phyloP scores from a whole-genome alignment of 2,113 vertebrate species.

The Corvus moneduloides region DNA sequence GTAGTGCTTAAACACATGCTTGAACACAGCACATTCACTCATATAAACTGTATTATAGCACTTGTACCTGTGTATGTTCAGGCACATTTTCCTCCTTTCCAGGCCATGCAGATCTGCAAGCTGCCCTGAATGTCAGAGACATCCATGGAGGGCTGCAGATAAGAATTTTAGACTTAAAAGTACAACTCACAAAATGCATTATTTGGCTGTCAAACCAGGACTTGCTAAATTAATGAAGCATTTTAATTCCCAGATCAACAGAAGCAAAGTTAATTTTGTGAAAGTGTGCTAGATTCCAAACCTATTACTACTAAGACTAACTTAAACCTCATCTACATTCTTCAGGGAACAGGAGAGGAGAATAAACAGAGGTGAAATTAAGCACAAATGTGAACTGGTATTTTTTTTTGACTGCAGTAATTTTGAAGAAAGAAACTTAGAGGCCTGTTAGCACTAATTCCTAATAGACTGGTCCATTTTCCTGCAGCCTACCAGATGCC shows the following conservation, averaged over 20 bases:
- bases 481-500: background rate
- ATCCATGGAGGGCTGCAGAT: background rate
- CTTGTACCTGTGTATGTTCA: accelerated
- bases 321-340: conserved; percentile 69
- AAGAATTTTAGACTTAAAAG: conserved; percentile 49
- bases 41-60: background rate
- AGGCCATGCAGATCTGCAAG: background rate
- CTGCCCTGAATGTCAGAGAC: background rate
- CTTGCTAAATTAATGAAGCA: conserved; percentile 70
- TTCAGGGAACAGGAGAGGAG: conserved; percentile 59
- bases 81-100: background rate
- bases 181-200: conserved; percentile 58
- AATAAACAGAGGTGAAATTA: conserved; percentile 69
- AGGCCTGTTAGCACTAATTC: conserved; percentile 8
- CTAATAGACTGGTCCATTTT: conserved; percentile 17
- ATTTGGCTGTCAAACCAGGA: conserved; percentile 69
- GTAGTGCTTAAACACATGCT: background rate
- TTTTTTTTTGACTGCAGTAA: conserved; percentile 31
- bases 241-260: conserved; percentile 70
- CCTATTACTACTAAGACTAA: conserved; percentile 66
- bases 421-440: conserved; percentile 50
- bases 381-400: conserved; percentile 39
- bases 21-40: background rate
- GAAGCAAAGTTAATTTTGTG: conserved; percentile 70
- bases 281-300: conserved; percentile 67